Base-by-base conservation (phyloP, 2,113 vertebrate genomes). In the Aleadryas rufinucha region DNA sequence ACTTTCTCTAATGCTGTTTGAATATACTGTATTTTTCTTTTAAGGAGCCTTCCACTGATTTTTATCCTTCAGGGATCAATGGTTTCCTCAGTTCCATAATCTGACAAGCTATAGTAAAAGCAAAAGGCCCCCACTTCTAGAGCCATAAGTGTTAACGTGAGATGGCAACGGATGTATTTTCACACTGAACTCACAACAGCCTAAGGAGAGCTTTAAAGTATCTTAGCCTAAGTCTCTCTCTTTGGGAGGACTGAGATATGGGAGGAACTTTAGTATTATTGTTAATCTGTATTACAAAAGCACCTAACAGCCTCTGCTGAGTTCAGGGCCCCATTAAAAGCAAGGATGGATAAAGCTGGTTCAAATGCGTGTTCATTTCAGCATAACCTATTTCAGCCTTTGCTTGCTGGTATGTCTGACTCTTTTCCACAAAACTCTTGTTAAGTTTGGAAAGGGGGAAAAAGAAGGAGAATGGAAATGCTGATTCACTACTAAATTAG, bases 41-140 rank as follows among this genome's bases (percentile, higher is more conserved):
- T 95, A 96, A 97, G 93, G 77, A 96, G 79, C 33, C 86, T 97
- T 97, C 68, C 65, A 82, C 89, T 95, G 97, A 97, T 97, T 97
- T 97, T 97, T 97, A 97, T 97, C 96, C 95, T 96, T 91, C 74
- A 49, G 85, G 82, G 95, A 97, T 96, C 97, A 97, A 95, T 94
- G 90, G 39, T 93, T 94, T 23, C 92, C 91, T 97, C 92, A 96
- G 76, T 92, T 97, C 94, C 74, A 78, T 97, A 96, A 97, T 97
- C 96, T 97, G 96, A 97, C 95, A 97, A 96, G 94, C 86, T 87
- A 37, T 0, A 93, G 81, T 82, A 93, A 96, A 97, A 96, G 95
- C 61, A 89, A 81, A 96, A 71, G 79, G 52, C 79, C 72, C 71
- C 59, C 49, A 35, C 64, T 96, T 90, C 76, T 19, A 42, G 92